These are phyloP conservation scores for Folsomia manolachei DNA, from an alignment of 2,888 invertebrate species.

Conservation along the genomic window DNA sequence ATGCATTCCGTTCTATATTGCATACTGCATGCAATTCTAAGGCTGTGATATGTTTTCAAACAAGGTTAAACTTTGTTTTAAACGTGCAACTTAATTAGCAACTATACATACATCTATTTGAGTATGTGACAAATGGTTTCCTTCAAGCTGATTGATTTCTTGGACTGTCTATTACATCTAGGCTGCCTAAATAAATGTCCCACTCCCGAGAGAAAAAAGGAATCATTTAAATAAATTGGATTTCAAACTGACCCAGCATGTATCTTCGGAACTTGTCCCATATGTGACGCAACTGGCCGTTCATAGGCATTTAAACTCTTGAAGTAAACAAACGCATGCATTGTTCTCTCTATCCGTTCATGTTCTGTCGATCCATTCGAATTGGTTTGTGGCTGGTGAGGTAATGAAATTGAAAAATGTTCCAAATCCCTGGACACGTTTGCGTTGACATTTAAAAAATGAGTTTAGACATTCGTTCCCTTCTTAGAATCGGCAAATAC, in stretches of 20 bases:
- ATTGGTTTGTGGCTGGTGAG: background rate
- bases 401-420: constrained; percentile 10
- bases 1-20: too few relatives aligned
- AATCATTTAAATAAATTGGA: background rate
- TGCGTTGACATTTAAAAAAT: constrained; percentile 6
- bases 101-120: too few relatives aligned
- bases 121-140: too few relatives aligned
- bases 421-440: constrained; percentile 3
- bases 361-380: background rate
- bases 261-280: background rate
- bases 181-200: too few relatives aligned
- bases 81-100: too few relatives aligned
- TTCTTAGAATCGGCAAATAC: too few relatives aligned
- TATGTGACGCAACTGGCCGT: background rate
- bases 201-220: too few relatives aligned
- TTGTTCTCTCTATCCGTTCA: background rate
- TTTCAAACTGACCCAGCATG: background rate
- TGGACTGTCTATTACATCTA: too few relatives aligned
- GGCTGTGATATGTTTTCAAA: too few relatives aligned
- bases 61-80: too few relatives aligned
- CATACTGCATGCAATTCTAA: too few relatives aligned
- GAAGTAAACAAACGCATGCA: background rate
- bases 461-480: background rate
- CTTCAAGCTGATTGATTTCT: too few relatives aligned
- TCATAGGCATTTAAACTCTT: background rate